Conservation (phyloP, 2,888 invertebrate species). For the Argyra leucocephala region DNA sequence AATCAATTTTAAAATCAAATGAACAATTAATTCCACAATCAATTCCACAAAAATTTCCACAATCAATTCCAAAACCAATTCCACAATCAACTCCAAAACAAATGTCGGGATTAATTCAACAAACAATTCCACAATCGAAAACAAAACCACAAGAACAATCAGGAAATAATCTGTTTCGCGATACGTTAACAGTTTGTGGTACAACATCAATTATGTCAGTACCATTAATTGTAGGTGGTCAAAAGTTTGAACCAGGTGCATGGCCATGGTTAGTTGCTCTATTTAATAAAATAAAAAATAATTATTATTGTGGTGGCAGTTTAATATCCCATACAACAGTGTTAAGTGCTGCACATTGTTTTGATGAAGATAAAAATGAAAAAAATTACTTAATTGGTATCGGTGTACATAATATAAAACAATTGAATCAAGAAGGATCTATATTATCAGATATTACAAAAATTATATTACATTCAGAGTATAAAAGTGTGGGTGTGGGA, state of each 20-base stretch:
- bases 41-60: no score
- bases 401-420: conserved; percentile 17
- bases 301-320: conserved; percentile 36
- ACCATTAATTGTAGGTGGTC: conserved; percentile 19
- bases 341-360: not conserved
- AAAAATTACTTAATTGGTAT: conserved; percentile 1
- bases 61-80: not conserved
- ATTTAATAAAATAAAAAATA: conserved; percentile 44
- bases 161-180: not conserved
- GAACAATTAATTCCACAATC: no score
- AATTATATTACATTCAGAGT: conserved; percentile 42
- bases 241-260: conserved; percentile 42
- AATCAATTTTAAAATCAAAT: conserved; percentile 26
- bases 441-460: conserved; percentile 25
- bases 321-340: conserved; percentile 34
- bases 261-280: conserved; percentile 61
- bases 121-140: not conserved
- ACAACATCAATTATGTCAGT: conserved; percentile 23
- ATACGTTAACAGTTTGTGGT: conserved; percentile 23
- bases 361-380: conserved; percentile 10
- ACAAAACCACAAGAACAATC: not conserved
- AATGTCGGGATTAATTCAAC: not conserved
- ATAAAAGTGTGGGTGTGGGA: conserved; percentile 36
- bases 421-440: conserved; percentile 33
- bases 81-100: not conserved